Base-by-base conservation (phyloP, 2,888 invertebrate species). In the Pristionchus entomophagus region DNA sequence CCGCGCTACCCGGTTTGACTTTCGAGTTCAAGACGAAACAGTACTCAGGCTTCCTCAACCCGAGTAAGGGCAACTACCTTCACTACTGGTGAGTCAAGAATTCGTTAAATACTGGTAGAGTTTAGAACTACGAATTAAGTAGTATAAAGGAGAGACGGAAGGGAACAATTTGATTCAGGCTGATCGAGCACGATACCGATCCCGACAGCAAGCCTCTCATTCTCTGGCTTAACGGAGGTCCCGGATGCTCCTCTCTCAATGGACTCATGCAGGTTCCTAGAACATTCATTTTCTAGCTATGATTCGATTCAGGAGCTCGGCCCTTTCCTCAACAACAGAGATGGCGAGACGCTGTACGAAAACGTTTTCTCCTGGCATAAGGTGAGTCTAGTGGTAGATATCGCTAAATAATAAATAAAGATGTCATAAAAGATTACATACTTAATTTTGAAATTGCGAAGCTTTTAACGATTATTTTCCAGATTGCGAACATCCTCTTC, bases 401-500 rank as follows among this genome's bases (percentile, higher is more conserved):
- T 17, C 2, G 17, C 17, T n/a, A 65, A 35, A 14, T 2, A 0
- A 12, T 26, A 29, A 59, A n/a, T 59, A 32, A 38, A 4, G 1
- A 17, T 56, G 22, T 22, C 6, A 1, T 2, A 1, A 14, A n/a
- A n/a, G n/a, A n/a, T n/a, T n/a, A n/a, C n/a, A n/a, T n/a, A n/a
- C n/a, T n/a, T n/a, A 19, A 56, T 35, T 32, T 22, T 19, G 51
- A 94, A 94, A 93, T 32, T n/a, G n/a, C n/a, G n/a, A n/a, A n/a
- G n/a, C n/a, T n/a, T n/a, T n/a, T n/a, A n/a, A n/a, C n/a, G 8
- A 45, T 83, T 17, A 17, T 19, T 84, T 45, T n/a, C n/a, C n/a
- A 84, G 83, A 45, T 84, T 19, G 94, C 94, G 29, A 95, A 95
- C 89, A 93, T 95, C 88, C 87, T 95, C 77, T 95, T 94, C 89